Evolutionary conservation across 2,797 vertebrate genomes (phyloP).

Genomic region (Pseudopleuronectes americanus): DNA sequence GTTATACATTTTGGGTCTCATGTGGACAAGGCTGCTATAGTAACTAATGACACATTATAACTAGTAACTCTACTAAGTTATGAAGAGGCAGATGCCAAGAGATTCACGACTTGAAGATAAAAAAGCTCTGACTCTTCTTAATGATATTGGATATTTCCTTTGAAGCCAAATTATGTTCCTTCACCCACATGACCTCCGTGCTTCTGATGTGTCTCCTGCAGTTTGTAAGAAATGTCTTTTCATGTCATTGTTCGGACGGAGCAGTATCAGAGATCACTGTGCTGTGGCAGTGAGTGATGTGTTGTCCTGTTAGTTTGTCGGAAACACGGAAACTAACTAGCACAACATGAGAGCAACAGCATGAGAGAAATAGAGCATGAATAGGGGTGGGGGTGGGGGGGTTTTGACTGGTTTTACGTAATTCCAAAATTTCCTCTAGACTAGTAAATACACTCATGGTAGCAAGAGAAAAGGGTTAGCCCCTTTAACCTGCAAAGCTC

Average conservation of each 20-base stretch:
- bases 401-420: background rate
- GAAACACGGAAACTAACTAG: slow-evolving; percentile 59
- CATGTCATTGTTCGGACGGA: slow-evolving; percentile 37
- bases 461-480: too few species aligned
- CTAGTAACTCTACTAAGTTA: slow-evolving; percentile 19
- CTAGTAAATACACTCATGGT: too few species aligned
- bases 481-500: background rate
- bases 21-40: slow-evolving; percentile 48
- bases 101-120: slow-evolving; percentile 9
- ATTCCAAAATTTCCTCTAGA: background rate
- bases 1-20: slow-evolving; percentile 73
- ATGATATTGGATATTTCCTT: background rate
- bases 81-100: background rate
- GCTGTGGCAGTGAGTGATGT: slow-evolving; percentile 45
- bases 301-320: too few species aligned
- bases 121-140: background rate
- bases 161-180: background rate
- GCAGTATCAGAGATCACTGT: slow-evolving; percentile 57
- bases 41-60: slow-evolving; percentile 32
- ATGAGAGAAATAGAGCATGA: background rate
- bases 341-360: slow-evolving; percentile 29
- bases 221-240: slow-evolving; percentile 26
- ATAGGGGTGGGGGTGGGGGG: too few species aligned
- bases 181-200: background rate
- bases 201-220: slow-evolving; percentile 23